Base-by-base conservation (phyloP, 2,888 invertebrate genomes). In the Hipparchia semele region DNA sequence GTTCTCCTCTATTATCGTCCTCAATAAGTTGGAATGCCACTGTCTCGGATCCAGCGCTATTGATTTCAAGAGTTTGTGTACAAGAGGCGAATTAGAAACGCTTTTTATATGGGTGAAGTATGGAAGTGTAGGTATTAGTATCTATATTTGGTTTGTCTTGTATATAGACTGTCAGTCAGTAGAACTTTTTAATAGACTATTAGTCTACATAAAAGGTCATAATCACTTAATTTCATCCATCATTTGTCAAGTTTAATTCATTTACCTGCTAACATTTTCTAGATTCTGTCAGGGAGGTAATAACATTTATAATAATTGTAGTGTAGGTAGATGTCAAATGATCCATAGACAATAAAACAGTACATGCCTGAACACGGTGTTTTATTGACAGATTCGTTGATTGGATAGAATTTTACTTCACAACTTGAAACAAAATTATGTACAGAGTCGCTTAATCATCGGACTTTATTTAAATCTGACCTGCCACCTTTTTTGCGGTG, bases 401-500 rank as follows among this genome's bases (percentile, higher is more conserved):
- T 39, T 4, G 5, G 1, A 39, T 39, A 39, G 5, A 39, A 39
- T 1, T 39, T 39, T 5, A 39, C 39, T 39, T 39, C 39, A 39
- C 39, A 39, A 39, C 39, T 39, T 39, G 1, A 39, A 39, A 39
- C 39, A 39, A 58, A 23, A 1, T 58, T 13, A 7, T 58, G 58
- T 9, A 56, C 12, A 10, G 33, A 67, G 65, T 62, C 72, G 46
- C 65, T 68, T 66, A 71, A 69, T 75, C 59, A 69, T 71, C 60
- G 10, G 53, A 61, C 56, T 53, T 59, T 61, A 71, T 75, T 66
- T 72, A 69, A 73, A 66, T 71, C 51, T 53, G 46, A 54, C 62
- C 58, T 70, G 67, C 68, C 70, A 74, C 72, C 61, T 76, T 77
- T 77, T 77, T 77, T 77, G 77, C 70, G 74, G 77, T 72, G 13